Evolutionary conservation across 2,113 vertebrate species (phyloP).

Genomic region (Hippopotamus amphibius): DNA sequence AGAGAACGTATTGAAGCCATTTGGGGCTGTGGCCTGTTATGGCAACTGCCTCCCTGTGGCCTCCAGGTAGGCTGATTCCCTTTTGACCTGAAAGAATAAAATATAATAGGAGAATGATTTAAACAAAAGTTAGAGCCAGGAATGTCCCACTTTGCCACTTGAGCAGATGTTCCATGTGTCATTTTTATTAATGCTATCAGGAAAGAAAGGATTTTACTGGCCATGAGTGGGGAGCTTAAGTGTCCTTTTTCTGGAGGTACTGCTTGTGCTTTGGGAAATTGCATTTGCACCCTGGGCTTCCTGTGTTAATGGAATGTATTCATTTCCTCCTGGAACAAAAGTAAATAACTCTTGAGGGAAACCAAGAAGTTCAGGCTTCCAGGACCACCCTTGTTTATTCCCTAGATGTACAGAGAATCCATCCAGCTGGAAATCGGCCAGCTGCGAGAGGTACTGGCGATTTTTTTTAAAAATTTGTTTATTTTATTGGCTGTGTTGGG

Average conservation of each 20-base stretch:
- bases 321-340: constrained; percentile 76
- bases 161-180: constrained; percentile 78
- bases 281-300: constrained; percentile 81
- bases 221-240: constrained; percentile 70
- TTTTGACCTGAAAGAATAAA: constrained; percentile 77
- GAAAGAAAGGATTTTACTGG: constrained; percentile 70
- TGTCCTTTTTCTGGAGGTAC: constrained; percentile 77
- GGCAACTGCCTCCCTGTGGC: neutral
- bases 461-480: constrained; percentile 63
- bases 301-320: constrained; percentile 78
- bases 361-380: constrained; percentile 76
- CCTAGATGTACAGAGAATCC: constrained; percentile 68
- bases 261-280: constrained; percentile 81
- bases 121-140: constrained; percentile 80
- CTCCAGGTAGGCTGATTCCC: constrained; percentile 71
- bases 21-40: neutral
- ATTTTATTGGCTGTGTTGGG: too few relatives aligned
- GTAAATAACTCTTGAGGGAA: constrained; percentile 80
- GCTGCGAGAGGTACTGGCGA: constrained; percentile 71
- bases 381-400: constrained; percentile 78
- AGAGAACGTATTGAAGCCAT: constrained; percentile 2
- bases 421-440: constrained; percentile 80
- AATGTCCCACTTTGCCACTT: constrained; percentile 77
- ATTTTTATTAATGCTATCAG: constrained; percentile 82
- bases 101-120: constrained; percentile 79